A percentile compares a stretch with the other conserved stretches of the same genome.
phyloP scores from a whole-genome alignment of 2,797 vertebrate genomes.

The Acanthornis magna region DNA sequence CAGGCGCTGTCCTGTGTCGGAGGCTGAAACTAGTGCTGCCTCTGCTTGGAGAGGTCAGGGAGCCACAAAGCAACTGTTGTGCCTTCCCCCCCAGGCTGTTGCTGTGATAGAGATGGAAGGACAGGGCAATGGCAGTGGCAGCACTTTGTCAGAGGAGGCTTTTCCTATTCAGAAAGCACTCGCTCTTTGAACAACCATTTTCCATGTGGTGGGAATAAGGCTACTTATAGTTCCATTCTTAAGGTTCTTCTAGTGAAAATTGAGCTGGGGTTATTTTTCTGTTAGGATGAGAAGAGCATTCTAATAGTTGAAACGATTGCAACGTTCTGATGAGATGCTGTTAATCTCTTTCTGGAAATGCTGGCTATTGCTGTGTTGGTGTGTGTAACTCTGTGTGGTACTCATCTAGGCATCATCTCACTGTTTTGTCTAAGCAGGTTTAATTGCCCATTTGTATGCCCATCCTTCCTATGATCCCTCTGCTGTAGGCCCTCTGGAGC shows the following conservation, averaged over 20 bases:
- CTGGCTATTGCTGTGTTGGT: constrained; percentile 55
- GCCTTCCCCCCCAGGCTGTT: background rate
- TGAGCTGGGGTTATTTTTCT: background rate
- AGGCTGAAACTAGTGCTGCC: background rate
- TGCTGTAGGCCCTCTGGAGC: constrained; percentile 97
- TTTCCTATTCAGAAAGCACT: background rate
- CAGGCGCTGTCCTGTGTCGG: background rate
- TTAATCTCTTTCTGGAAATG: constrained; percentile 46
- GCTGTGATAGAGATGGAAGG: background rate
- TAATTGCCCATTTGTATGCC: constrained; percentile 91
- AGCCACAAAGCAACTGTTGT: background rate
- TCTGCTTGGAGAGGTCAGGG: background rate
- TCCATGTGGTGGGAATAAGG: background rate
- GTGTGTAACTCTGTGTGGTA: constrained; percentile 32
- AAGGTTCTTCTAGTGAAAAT: background rate
- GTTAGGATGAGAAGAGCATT: background rate
- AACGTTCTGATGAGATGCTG: background rate
- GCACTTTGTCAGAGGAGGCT: background rate
- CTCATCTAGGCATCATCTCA: constrained; percentile 77
- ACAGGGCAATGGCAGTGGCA: background rate
- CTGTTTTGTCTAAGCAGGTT: constrained; percentile 87
- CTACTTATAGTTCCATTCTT: background rate
- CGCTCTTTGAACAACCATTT: background rate
- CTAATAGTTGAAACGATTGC: background rate
- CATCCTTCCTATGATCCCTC: constrained; percentile 90